Evolutionary conservation across 2,113 vertebrate genomes (phyloP).

Genomic region (Picathartes gymnocephalus): DNA sequence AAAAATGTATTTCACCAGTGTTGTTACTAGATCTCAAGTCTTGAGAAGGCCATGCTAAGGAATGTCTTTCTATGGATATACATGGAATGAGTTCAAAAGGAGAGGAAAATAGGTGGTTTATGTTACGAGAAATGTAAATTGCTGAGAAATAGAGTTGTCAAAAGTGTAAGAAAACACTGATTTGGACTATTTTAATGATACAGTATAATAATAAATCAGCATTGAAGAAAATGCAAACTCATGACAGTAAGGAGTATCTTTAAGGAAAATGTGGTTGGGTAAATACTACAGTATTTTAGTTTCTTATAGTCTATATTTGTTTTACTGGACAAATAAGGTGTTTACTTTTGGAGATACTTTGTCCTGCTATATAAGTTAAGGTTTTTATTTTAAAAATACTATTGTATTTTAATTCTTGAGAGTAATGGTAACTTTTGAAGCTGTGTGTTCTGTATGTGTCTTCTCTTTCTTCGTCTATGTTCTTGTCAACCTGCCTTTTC

Average conservation of each 20-base stretch:
- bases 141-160: neutral
- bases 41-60: neutral
- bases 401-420: neutral
- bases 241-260: neutral
- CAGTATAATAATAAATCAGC: neutral
- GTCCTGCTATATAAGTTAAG: neutral
- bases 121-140: neutral
- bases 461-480: neutral
- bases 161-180: neutral
- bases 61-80: neutral
- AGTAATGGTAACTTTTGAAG: neutral
- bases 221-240: neutral
- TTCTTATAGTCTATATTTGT: neutral
- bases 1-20: neutral
- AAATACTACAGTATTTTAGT: neutral
- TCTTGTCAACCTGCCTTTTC: neutral
- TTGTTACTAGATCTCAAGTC: neutral
- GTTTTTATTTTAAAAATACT: neutral
- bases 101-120: neutral
- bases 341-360: neutral
- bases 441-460: neutral
- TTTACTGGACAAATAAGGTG: neutral
- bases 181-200: neutral
- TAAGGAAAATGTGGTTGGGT: neutral
- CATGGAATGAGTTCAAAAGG: neutral